Percentiles rank a stretch among this genome's conserved stretches.
Conservation (phyloP, 1,140 invertebrate species). For the Laupala kohalensis region DNA sequence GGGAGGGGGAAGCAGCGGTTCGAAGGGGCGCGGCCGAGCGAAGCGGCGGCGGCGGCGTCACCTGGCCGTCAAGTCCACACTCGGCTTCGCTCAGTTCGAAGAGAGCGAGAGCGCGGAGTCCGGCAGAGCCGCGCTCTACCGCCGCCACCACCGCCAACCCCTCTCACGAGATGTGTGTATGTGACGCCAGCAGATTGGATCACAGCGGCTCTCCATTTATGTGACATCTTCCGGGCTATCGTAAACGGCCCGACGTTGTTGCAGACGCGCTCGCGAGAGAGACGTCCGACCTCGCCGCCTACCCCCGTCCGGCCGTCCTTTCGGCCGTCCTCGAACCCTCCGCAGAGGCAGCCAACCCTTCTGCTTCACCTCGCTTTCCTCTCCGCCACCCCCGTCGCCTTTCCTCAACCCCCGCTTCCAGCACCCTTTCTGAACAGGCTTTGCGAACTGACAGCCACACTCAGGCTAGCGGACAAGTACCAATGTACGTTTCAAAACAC, state of each 20-base stretch:
- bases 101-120: background rate
- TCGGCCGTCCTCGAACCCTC: background rate
- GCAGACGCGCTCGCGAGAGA: background rate
- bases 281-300: background rate
- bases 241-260: background rate
- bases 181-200: background rate
- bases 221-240: background rate
- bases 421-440: background rate
- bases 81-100: background rate
- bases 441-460: background rate
- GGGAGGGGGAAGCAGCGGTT: background rate
- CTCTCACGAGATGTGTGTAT: background rate
- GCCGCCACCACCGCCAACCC: too few species aligned
- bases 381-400: background rate
- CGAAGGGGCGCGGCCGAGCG: background rate
- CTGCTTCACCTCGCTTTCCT: too few species aligned
- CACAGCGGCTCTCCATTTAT: background rate
- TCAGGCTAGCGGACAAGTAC: background rate
- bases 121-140: too few species aligned
- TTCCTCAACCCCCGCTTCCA: background rate
- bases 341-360: background rate
- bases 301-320: background rate
- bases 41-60: constrained; percentile 3
- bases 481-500: background rate
- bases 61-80: constrained; percentile 10